Evolutionary conservation across 2,113 vertebrate species (phyloP).

Genomic region (Ranitomeya imitator): DNA sequence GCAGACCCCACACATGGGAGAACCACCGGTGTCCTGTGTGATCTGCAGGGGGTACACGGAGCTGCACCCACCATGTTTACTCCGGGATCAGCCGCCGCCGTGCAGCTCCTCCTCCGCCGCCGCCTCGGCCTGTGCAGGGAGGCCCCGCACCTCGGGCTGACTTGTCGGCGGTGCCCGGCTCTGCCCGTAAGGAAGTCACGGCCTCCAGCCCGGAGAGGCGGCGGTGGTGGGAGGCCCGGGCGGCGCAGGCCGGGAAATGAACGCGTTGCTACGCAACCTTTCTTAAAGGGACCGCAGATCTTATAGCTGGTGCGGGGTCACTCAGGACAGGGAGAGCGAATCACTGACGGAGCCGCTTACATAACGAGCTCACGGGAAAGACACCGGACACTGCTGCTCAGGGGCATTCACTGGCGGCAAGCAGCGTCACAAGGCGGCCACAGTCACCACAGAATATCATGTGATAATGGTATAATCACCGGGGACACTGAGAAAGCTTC

Average conservation of each 20-base stretch:
- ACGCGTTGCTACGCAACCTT: constrained; percentile 49
- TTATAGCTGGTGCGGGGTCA: not conserved
- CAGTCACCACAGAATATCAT: too few relatives aligned
- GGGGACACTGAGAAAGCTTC: too few relatives aligned
- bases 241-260: constrained; percentile 37
- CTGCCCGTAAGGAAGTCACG: not conserved
- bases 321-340: not conserved
- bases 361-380: not conserved
- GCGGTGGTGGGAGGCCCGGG: not conserved
- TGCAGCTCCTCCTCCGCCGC: not conserved
- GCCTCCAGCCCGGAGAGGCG: constrained; percentile 6
- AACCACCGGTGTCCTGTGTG: too few relatives aligned
- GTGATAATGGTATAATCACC: too few relatives aligned
- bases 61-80: not conserved
- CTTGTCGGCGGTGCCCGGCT: not conserved
- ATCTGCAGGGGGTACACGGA: too few relatives aligned
- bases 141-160: not conserved
- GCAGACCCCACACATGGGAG: too few relatives aligned
- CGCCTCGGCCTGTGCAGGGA: not conserved
- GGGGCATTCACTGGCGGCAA: too few relatives aligned
- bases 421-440: too few relatives aligned
- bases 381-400: too few relatives aligned
- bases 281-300: constrained; percentile 28
- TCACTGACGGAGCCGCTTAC: not conserved
- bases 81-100: not conserved